phyloP scores from a whole-genome alignment of 2,888 invertebrate species.

The Nycteola revayana region DNA sequence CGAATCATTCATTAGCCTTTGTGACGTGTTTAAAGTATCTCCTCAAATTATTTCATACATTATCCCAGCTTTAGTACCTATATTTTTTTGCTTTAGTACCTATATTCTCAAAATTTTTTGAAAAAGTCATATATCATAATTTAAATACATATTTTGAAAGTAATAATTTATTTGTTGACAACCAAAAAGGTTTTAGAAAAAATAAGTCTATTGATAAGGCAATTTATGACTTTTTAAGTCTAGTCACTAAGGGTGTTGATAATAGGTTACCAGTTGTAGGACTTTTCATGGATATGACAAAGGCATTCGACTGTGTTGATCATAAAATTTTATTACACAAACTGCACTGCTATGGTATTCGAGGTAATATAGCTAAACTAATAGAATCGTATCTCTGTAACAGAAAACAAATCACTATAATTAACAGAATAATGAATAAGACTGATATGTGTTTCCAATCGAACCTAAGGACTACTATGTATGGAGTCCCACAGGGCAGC shows the following conservation, averaged over 20 bases:
- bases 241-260: background rate
- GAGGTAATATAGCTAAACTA: background rate
- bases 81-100: background rate
- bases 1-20: conserved; percentile 16
- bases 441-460: too few relatives aligned
- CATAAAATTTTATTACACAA: background rate
- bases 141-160: background rate
- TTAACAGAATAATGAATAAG: too few relatives aligned
- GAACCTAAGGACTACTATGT: too few relatives aligned
- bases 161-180: background rate
- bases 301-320: background rate
- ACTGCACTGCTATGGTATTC: background rate
- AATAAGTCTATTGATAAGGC: background rate
- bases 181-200: background rate
- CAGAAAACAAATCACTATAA: background rate
- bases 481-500: too few relatives aligned
- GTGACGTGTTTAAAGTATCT: conserved; percentile 17
- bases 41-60: conserved; percentile 18
- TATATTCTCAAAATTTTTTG: background rate
- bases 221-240: background rate
- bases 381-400: background rate
- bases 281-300: background rate
- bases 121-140: background rate
- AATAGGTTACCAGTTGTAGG: background rate
- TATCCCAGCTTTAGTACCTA: too few relatives aligned